These are phyloP conservation scores for Ctenodactylus gundi DNA, from an alignment of 2,113 vertebrate species.

Conservation along the genomic window DNA sequence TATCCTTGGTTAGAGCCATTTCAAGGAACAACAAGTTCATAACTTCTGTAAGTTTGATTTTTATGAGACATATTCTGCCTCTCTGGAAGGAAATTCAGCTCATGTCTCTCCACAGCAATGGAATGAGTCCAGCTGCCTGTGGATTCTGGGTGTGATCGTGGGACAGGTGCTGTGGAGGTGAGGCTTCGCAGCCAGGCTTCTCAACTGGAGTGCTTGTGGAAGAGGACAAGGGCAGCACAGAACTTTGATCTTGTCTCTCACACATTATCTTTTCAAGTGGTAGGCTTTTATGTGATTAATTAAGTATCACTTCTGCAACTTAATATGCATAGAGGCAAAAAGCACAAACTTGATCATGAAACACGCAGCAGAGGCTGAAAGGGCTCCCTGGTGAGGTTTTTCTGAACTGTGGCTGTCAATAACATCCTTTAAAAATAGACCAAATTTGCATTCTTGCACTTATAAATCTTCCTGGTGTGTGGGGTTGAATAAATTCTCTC, in stretches of 20 bases:
- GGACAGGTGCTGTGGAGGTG: not conserved
- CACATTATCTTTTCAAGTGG: conserved; percentile 48
- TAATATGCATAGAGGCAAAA: conserved; percentile 16
- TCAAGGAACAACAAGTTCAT: not conserved
- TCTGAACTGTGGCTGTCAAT: conserved; percentile 67
- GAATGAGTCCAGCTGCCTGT: not conserved
- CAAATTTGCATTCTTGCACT: conserved; percentile 68
- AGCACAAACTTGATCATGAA: conserved; percentile 42
- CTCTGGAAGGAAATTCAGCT: not conserved
- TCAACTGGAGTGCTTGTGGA: not conserved
- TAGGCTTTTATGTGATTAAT: conserved; percentile 62
- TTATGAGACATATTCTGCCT: not conserved
- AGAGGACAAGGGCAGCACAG: not conserved
- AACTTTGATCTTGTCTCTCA: conserved; percentile 48
- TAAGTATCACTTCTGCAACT: conserved; percentile 50
- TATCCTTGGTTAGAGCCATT: not conserved
- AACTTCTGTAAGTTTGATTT: not conserved
- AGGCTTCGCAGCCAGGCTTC: conserved; percentile 19
- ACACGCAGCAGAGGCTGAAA: conserved; percentile 17
- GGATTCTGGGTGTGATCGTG: not conserved
- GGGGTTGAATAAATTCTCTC: conserved; percentile 57
- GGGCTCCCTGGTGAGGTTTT: conserved; percentile 55
- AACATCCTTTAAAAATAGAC: conserved; percentile 68
- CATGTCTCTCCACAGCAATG: not conserved
- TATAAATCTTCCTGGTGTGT: conserved; percentile 56